A percentile compares a stretch with the other conserved stretches of the same genome.
These are phyloP conservation scores for Microhierax caerulescens DNA, from an alignment of 2,797 vertebrate species.

Conservation along the genomic window DNA sequence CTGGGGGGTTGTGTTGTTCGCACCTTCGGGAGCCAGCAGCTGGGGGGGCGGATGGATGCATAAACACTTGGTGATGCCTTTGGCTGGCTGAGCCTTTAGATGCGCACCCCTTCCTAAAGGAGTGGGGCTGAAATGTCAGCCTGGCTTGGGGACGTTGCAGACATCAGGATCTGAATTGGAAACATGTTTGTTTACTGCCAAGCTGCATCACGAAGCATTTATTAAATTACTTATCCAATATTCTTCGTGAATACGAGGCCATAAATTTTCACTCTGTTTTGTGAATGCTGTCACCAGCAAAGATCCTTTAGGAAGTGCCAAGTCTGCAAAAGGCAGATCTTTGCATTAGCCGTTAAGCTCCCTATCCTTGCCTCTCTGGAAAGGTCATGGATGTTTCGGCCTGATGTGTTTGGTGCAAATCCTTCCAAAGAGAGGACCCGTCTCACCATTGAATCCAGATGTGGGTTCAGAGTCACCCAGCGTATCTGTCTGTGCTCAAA, in stretches of 20 bases:
- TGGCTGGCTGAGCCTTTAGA: not conserved
- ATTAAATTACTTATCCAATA: not conserved
- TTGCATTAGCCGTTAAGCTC: not conserved
- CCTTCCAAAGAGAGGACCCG: not conserved
- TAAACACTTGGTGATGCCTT: not conserved
- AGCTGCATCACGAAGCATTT: accelerated
- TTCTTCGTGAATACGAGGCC: not conserved
- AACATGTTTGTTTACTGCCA: not conserved
- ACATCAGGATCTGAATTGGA: not conserved
- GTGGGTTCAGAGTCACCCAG: not conserved
- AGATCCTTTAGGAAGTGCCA: not conserved
- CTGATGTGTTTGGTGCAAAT: not conserved
- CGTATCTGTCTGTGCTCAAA: not conserved
- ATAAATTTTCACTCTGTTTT: not conserved
- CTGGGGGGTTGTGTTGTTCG: accelerated
- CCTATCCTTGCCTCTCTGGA: not conserved
- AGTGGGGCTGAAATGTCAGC: not conserved
- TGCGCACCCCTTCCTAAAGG: not conserved
- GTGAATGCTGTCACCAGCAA: not conserved
- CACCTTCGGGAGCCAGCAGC: accelerated
- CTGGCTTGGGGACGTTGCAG: accelerated
- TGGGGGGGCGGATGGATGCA: accelerated
- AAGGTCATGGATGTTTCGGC: not conserved
- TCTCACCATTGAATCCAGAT: constrained; percentile 50
- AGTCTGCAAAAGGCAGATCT: not conserved